Conservation (phyloP, 2,797 vertebrate species). For the Oreochromis mossambicus region DNA sequence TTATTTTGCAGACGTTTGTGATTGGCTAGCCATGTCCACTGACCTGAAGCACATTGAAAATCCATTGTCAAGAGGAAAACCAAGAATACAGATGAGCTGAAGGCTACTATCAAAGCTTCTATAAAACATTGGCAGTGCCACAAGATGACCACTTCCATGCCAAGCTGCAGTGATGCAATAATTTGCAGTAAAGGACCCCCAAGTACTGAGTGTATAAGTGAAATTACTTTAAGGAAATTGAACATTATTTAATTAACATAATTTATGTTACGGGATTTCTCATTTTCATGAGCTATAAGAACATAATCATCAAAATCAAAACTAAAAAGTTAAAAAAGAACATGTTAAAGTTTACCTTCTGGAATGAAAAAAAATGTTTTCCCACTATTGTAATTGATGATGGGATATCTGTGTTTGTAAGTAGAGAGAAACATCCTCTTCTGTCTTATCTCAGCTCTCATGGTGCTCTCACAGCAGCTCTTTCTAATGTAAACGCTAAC, state of each 20-base stretch:
- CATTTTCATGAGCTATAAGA: background rate
- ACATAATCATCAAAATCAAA: background rate
- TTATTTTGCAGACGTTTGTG: background rate
- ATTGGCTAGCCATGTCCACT: background rate
- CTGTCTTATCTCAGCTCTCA: background rate
- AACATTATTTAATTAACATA: background rate
- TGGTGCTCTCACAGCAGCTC: background rate
- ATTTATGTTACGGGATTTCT: background rate
- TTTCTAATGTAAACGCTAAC: background rate
- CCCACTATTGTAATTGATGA: background rate
- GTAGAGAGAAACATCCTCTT: background rate
- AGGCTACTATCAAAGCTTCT: background rate
- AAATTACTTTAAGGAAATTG: background rate
- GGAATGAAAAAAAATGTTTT: background rate
- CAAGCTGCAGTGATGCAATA: background rate
- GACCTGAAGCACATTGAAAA: background rate
- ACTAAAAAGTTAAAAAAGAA: accelerated
- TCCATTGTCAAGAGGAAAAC: background rate
- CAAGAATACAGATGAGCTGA: background rate
- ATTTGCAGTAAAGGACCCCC: background rate
- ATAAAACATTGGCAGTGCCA: background rate
- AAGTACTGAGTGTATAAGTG: background rate
- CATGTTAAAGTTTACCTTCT: background rate
- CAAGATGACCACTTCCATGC: background rate
- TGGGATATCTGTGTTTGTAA: background rate